Evolutionary conservation across 2,888 invertebrate species (phyloP).

Genomic region (Synergus gifuensis): DNA sequence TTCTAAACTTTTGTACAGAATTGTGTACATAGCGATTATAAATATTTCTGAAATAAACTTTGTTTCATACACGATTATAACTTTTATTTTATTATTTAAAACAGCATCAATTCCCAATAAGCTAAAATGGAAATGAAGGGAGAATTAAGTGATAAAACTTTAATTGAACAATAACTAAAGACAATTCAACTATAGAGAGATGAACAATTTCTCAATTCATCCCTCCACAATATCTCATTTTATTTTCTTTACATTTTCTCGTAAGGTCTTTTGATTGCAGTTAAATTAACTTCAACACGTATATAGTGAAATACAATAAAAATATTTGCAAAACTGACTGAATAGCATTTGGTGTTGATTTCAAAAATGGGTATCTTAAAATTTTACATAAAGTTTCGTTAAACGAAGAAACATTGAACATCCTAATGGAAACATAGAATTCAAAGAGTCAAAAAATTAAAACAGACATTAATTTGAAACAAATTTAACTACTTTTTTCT

Average conservation of each 20-base stretch:
- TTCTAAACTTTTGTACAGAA: slow-evolving; percentile 72
- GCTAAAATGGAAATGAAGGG: background rate
- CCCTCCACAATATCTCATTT: background rate
- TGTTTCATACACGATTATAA: slow-evolving; percentile 59
- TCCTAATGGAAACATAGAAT: background rate
- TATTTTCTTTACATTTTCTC: slow-evolving; percentile 11
- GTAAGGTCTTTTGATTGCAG: background rate
- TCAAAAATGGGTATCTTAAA: slow-evolving; percentile 9
- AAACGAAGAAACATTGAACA: background rate
- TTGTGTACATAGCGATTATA: slow-evolving; percentile 63
- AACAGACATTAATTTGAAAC: background rate
- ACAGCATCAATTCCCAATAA: background rate
- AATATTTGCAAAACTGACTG: background rate
- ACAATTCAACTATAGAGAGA: background rate
- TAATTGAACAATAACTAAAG: background rate
- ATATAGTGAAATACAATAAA: background rate
- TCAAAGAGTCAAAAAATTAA: background rate
- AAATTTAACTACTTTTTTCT: background rate
- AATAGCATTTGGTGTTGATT: background rate
- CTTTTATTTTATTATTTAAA: background rate
- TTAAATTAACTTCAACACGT: background rate
- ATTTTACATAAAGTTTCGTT: background rate
- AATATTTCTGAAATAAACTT: slow-evolving; percentile 65
- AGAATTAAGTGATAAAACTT: background rate
- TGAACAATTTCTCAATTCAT: background rate